Conservation (phyloP, 2,888 invertebrate genomes). For the Cylindroiulus punctatus region DNA sequence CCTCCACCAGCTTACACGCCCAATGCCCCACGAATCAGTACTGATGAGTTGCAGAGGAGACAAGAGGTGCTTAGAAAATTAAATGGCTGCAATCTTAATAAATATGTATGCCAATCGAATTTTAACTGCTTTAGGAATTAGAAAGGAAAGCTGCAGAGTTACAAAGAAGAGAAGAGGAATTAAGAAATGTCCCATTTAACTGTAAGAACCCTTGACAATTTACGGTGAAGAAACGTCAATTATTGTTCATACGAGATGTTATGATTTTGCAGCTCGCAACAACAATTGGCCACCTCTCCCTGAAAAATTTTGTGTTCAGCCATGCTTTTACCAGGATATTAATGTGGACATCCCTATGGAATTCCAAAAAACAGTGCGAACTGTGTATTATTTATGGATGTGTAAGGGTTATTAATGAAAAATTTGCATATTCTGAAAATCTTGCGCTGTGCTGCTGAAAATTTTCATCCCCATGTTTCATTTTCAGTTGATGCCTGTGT, state of each 20-base stretch:
- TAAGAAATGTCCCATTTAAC: conserved; percentile 71
- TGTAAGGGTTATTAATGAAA: conserved; percentile 76
- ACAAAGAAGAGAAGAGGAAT: conserved; percentile 86
- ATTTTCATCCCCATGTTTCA: not conserved
- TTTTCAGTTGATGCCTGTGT: conserved; percentile 84
- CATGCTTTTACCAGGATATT: conserved; percentile 99
- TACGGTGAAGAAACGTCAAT: not conserved
- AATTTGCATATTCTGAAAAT: not conserved
- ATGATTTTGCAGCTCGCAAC: conserved; percentile 71
- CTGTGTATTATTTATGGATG: conserved; percentile 96
- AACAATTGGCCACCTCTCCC: conserved; percentile 99
- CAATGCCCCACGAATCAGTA: conserved; percentile 71
- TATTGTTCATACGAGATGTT: not conserved
- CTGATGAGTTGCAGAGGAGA: conserved; percentile 65
- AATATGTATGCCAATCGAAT: not conserved
- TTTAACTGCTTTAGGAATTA: conserved; percentile 71
- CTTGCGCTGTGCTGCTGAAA: not conserved
- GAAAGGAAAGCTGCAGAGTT: conserved; percentile 91
- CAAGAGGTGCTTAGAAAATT: conserved; percentile 65
- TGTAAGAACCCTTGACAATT: conserved; percentile 62
- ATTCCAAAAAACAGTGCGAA: conserved; percentile 94
- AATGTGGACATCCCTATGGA: conserved; percentile 97
- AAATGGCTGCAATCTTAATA: not conserved
- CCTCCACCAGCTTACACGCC: conserved; percentile 73
- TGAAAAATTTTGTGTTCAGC: conserved; percentile 89